A percentile compares a stretch with the other conserved stretches of the same genome.
phyloP scores from a whole-genome alignment of 2,797 vertebrate genomes.

The Aeoliscus strigatus region DNA sequence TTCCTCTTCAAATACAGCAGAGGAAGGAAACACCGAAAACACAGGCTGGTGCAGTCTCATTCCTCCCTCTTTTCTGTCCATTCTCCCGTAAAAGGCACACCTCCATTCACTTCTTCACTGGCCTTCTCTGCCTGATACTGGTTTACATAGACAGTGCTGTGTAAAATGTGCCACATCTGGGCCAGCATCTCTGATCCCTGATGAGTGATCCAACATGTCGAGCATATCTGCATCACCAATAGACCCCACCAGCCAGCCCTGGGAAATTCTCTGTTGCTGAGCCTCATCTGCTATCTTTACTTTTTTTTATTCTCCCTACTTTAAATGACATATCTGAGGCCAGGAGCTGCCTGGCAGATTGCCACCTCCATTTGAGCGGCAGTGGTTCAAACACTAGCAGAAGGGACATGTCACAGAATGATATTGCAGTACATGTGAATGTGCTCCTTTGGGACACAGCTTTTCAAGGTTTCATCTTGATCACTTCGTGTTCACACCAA shows the following conservation, averaged over 20 bases:
- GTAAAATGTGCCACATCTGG: constrained; percentile 29
- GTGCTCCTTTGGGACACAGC: too few species aligned
- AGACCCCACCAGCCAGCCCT: constrained; percentile 30
- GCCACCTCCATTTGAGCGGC: constrained; percentile 49
- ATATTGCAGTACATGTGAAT: constrained; percentile 44
- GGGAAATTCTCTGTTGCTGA: constrained; percentile 36
- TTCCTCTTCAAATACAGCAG: constrained; percentile 47
- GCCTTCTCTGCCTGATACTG: constrained; percentile 16
- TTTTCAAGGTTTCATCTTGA: too few species aligned
- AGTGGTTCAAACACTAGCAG: constrained; percentile 46
- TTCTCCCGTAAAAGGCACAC: constrained; percentile 17
- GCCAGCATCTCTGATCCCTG: constrained; percentile 26
- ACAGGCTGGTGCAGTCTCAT: too few species aligned
- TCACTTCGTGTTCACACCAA: too few species aligned
- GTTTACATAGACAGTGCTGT: constrained; percentile 15
- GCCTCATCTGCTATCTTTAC: constrained; percentile 60
- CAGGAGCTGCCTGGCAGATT: constrained; percentile 30
- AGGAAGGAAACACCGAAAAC: constrained; percentile 55
- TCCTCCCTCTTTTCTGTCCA: too few species aligned
- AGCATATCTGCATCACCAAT: constrained; percentile 44
- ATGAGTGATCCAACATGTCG: constrained; percentile 57
- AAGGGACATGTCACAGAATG: constrained; percentile 44
- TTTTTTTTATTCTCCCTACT: too few species aligned
- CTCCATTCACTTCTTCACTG: constrained; percentile 5
- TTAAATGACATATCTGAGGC: constrained; percentile 47